Percentiles rank a stretch among this genome's conserved stretches.
Evolutionary conservation across 2,888 invertebrate genomes (phyloP).

Genomic region (Branchipolynoe longqiensis): DNA sequence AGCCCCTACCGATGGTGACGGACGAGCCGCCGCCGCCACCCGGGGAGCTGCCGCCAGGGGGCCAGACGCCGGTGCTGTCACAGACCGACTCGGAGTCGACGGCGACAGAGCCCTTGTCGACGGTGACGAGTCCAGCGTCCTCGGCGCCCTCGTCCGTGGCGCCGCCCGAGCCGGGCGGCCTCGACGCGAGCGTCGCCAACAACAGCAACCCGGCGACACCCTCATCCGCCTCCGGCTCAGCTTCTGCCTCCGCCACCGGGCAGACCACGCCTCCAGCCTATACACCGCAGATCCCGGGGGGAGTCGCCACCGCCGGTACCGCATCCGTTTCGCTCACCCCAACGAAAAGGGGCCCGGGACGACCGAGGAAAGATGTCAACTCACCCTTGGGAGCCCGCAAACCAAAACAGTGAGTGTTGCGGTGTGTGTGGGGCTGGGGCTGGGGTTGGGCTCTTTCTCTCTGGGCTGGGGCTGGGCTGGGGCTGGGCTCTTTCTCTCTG

Average conservation of each 20-base stretch:
- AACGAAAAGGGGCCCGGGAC: constrained; percentile 88
- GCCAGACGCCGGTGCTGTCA: not conserved
- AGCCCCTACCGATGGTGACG: constrained; percentile 29
- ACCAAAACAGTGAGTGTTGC: constrained; percentile 65
- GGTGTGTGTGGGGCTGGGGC: too few relatives aligned
- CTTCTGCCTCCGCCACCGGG: not conserved
- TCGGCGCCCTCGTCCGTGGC: constrained; percentile 38
- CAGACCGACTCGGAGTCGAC: constrained; percentile 49
- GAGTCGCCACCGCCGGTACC: constrained; percentile 39
- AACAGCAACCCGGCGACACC: not conserved
- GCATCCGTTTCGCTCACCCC: constrained; percentile 37
- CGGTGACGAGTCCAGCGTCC: constrained; percentile 24
- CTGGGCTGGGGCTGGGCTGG: too few relatives aligned
- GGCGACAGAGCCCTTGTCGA: constrained; percentile 20
- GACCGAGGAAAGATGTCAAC: constrained; percentile 89
- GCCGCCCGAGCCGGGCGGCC: not conserved
- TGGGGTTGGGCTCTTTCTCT: too few relatives aligned
- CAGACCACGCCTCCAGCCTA: not conserved
- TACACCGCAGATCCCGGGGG: constrained; percentile 36
- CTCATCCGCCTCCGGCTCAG: not conserved
- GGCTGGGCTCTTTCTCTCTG: too few relatives aligned
- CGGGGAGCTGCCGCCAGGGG: not conserved
- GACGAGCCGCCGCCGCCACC: constrained; percentile 34
- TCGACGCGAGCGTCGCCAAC: not conserved
- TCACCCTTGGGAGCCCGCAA: constrained; percentile 69